Evolutionary conservation across 2,888 invertebrate species (phyloP).

Genomic region (Drosophila atripex): DNA sequence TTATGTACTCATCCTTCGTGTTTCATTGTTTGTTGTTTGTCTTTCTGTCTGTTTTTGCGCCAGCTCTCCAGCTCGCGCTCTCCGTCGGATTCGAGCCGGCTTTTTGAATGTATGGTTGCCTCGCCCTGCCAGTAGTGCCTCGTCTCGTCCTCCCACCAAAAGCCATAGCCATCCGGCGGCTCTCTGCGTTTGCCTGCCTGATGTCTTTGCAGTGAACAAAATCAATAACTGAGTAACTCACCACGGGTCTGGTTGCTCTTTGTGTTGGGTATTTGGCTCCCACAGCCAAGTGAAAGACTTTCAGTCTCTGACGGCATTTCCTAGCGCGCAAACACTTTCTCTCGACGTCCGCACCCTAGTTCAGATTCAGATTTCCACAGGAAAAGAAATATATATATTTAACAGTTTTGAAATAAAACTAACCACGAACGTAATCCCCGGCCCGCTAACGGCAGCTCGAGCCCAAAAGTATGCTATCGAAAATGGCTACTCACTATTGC

Average conservation of each 20-base stretch:
- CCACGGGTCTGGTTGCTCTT: conserved; percentile 39
- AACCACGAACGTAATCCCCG: background rate
- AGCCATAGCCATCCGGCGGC: conserved; percentile 8
- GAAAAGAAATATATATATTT: conserved; percentile 12
- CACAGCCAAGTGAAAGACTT: conserved; percentile 20
- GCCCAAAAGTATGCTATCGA: background rate
- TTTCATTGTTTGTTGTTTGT: conserved; percentile 28
- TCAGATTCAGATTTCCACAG: conserved; percentile 9
- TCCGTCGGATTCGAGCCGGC: conserved; percentile 53
- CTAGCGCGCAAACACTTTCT: conserved; percentile 50
- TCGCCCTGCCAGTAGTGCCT: conserved; percentile 13
- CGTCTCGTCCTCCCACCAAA: conserved; percentile 4
- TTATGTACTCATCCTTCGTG: conserved; percentile 35
- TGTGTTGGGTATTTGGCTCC: conserved; percentile 9
- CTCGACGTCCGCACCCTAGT: conserved; percentile 13
- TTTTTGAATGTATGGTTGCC: conserved; percentile 45
- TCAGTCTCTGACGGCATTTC: conserved; percentile 72
- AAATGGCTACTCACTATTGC: no score
- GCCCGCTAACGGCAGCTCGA: background rate
- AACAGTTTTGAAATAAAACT: conserved; percentile 11
- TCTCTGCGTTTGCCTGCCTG: conserved; percentile 36
- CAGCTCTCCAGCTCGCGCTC: conserved; percentile 22
- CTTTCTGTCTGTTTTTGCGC: conserved; percentile 23
- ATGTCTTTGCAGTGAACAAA: conserved; percentile 54
- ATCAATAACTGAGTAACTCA: conserved; percentile 64